Evolutionary conservation across 2,113 vertebrate species (phyloP).

Genomic region (Corythoichthys haematopterus): DNA sequence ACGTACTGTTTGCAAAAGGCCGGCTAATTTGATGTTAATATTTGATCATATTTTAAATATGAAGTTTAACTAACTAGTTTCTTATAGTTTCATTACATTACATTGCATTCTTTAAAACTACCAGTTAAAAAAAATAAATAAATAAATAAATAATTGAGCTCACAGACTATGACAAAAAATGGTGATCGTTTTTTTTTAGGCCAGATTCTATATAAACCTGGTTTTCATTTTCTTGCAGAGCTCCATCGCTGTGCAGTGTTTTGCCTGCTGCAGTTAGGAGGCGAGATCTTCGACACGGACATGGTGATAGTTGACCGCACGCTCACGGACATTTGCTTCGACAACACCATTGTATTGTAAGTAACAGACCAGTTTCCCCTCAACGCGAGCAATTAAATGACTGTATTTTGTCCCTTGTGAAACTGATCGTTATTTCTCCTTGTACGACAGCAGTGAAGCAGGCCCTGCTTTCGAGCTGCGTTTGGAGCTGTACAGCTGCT

Average conservation of each 20-base stretch:
- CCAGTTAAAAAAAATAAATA: no score
- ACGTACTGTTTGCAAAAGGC: no score
- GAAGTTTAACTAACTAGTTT: no score
- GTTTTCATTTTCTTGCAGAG: conserved; percentile 62
- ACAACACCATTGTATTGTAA: conserved; percentile 86
- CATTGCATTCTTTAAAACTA: no score
- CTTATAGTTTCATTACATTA: no score
- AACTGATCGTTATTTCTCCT: background rate
- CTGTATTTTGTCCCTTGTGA: background rate
- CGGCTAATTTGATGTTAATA: no score
- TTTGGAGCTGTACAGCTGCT: conserved; percentile 87
- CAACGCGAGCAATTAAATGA: background rate
- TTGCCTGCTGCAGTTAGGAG: conserved; percentile 86
- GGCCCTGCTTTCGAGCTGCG: conserved; percentile 82
- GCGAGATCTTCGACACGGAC: conserved; percentile 88
- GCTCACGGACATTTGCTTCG: conserved; percentile 90
- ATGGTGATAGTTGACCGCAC: conserved; percentile 92
- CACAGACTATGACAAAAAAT: no score
- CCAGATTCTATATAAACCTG: no score
- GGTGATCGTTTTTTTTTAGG: no score
- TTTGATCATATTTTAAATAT: no score
- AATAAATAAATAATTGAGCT: no score
- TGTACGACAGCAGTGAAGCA: conserved; percentile 70
- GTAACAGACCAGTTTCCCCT: conserved; percentile 32
- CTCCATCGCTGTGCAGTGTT: conserved; percentile 90